Evolutionary conservation across 2,113 vertebrate species (phyloP), one percentile per base, ranked within the genome.

Genomic region (Oreochromis aureus): DNA sequence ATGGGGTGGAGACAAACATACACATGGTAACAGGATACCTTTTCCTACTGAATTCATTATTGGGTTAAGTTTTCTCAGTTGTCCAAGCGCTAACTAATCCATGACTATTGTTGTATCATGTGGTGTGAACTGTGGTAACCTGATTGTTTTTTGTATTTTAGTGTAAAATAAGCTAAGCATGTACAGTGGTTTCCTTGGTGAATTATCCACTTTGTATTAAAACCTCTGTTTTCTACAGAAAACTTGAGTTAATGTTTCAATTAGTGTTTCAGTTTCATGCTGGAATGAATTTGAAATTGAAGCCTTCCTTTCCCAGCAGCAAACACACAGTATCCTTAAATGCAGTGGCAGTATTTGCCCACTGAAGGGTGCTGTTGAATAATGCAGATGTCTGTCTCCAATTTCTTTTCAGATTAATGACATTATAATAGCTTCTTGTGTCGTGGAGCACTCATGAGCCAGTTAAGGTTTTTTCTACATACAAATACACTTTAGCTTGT

Each of bases 101-200:
- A 76, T 79, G 80, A 78, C 80, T 56, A 3, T n/a, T 84, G 16
- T 22, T 84, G 13, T 16, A 15, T n/a, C 36, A 2, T 13, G 46
- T 86, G 85, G 53, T 92, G 82, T 13, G 27, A 88, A 34, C 90
- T 91, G 93, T 94, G 89, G 85, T 89, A 55, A 59, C 39, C 10
- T 79, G 7, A 71, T 71, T 73, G 41, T 34, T 85, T 82, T 55
- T 55, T 85, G 56, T 89, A 51, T 53, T 53, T 53, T 53, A 53
- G 73, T 95, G 90, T 94, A 94, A 94, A 94, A 86, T 93, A 90
- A 90, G n/a, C 81, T 76, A 73, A 90, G 48, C 7, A 5, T 93
- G 91, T 94, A 87, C 86, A 82, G 76, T 87, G 30, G 54, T 4
- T 90, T 91, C 44, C 79, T 84, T 12, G 34, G 73, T 19, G 19